These are phyloP conservation scores for Eretmochelys imbricata DNA, from an alignment of 2,113 vertebrate genomes.

Conservation along the genomic window DNA sequence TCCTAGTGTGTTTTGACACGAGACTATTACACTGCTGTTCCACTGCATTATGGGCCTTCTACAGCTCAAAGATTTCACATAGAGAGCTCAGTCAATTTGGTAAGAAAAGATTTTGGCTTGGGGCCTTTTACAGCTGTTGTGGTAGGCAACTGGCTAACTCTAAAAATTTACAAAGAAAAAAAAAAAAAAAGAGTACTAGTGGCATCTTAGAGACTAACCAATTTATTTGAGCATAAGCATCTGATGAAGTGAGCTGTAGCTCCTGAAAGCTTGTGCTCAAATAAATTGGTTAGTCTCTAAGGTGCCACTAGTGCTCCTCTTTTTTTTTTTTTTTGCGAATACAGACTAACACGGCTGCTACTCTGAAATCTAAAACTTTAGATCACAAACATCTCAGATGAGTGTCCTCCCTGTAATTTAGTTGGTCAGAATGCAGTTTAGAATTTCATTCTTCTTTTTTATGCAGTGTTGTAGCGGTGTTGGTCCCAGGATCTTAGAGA, in stretches of 20 bases:
- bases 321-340: too few species aligned
- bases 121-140: conserved; percentile 21
- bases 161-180: conserved; percentile 14
- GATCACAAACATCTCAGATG: conserved; percentile 36
- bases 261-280: too few species aligned
- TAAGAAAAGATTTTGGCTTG: conserved; percentile 21
- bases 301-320: too few species aligned
- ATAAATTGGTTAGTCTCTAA: too few species aligned
- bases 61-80: neutral
- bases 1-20: neutral
- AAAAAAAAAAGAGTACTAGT: too few species aligned
- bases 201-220: too few species aligned
- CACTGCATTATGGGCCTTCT: neutral
- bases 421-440: conserved; percentile 40
- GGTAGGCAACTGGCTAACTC: neutral
- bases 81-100: conserved; percentile 31
- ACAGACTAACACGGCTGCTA: too few species aligned
- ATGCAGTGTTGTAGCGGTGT: neutral
- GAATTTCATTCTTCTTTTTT: conserved; percentile 5
- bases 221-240: too few species aligned
- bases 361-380: conserved; percentile 24
- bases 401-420: neutral
- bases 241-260: too few species aligned
- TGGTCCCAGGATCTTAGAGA: neutral
- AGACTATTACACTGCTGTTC: neutral